These are phyloP conservation scores for Andrena dorsata DNA, from an alignment of 2,888 invertebrate species.

Conservation along the genomic window DNA sequence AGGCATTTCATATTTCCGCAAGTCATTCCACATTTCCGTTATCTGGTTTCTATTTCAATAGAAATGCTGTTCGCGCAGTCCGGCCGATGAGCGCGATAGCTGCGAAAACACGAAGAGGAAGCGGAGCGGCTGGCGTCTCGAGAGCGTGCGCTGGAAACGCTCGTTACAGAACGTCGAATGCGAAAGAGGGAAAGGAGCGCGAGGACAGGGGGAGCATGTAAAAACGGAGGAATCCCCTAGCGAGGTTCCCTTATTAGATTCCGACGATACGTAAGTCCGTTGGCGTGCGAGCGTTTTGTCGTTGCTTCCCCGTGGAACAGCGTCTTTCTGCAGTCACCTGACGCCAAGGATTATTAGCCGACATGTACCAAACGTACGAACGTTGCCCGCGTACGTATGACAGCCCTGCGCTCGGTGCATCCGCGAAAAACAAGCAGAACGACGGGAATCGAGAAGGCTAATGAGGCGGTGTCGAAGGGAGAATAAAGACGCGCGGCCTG, in stretches of 20 bases:
- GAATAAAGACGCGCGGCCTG: constrained; percentile 45
- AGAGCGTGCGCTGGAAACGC: background rate
- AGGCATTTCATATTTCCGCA: too few relatives aligned
- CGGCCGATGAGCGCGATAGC: constrained; percentile 3
- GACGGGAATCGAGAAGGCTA: constrained; percentile 43
- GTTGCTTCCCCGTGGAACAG: constrained; percentile 68
- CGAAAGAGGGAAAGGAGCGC: background rate
- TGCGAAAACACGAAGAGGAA: background rate
- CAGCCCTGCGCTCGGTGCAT: background rate
- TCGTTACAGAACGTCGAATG: constrained; percentile 25
- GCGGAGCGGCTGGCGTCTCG: background rate
- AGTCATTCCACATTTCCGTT: constrained; percentile 21
- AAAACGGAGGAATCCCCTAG: constrained; percentile 39
- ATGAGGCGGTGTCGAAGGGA: constrained; percentile 41
- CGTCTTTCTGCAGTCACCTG: constrained; percentile 35
- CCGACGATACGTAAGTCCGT: constrained; percentile 54
- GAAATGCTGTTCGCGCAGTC: constrained; percentile 27
- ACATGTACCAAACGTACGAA: constrained; percentile 36
- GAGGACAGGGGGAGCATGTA: constrained; percentile 8
- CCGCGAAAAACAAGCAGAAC: constrained; percentile 6
- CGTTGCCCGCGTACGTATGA: background rate
- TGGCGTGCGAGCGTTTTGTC: constrained; percentile 65
- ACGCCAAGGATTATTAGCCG: constrained; percentile 59
- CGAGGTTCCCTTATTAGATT: constrained; percentile 50
- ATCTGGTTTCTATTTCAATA: constrained; percentile 42